phyloP scores from a whole-genome alignment of 1,140 invertebrate genomes.

The Vollenhovia emeryi region DNA sequence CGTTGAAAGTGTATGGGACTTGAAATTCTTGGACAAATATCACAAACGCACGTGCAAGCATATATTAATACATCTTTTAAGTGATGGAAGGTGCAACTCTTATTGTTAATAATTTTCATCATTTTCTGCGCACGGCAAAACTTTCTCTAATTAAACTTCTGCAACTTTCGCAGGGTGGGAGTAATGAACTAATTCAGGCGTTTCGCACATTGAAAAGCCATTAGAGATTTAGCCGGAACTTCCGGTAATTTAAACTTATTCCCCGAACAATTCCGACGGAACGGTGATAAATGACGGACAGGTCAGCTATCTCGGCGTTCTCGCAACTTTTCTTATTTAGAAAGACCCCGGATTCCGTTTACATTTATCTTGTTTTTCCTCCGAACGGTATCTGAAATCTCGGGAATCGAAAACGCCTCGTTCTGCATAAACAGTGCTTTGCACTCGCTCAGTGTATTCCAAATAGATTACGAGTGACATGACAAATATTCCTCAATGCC shows the following conservation, averaged over 20 bases:
- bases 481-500: slow-evolving; percentile 20
- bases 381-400: slow-evolving; percentile 8
- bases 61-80: background rate
- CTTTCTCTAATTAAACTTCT: slow-evolving; percentile 12
- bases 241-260: slow-evolving; percentile 20
- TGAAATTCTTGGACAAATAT: background rate
- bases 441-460: background rate
- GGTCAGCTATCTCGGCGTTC: slow-evolving; percentile 9
- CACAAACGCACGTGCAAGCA: background rate
- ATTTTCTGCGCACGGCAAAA: background rate
- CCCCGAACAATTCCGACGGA: slow-evolving; percentile 11
- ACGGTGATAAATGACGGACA: slow-evolving; percentile 32
- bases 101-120: background rate
- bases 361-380: slow-evolving; percentile 13
- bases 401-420: slow-evolving; percentile 7
- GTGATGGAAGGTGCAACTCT: background rate
- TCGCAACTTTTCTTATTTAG: slow-evolving; percentile 30
- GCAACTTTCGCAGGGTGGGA: background rate
- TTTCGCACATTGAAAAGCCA: slow-evolving; percentile 7
- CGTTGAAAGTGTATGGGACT: background rate
- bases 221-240: slow-evolving; percentile 30
- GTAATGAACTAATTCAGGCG: slow-evolving; percentile 6
- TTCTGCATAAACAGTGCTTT: slow-evolving; percentile 24
- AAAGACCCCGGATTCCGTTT: background rate
- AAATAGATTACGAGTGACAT: slow-evolving; percentile 10